phyloP scores from a whole-genome alignment of 2,797 vertebrate genomes.

The Gymnothorax reevesii region DNA sequence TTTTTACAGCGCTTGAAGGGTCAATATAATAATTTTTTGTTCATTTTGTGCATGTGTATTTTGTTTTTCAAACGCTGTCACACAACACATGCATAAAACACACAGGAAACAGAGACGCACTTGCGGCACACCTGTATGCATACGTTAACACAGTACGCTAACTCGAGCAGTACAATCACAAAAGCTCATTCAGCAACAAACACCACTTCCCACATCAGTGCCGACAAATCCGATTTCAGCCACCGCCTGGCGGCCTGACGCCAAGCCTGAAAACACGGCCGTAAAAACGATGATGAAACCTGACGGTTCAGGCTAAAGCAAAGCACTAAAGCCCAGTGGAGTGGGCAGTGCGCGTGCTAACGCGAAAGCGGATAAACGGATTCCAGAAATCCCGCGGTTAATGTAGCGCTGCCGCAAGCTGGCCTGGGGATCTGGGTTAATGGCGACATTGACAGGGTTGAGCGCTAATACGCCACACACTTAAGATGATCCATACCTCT shows the following conservation, averaged over 20 bases:
- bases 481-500: conserved; percentile 63
- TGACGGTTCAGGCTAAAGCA: not conserved
- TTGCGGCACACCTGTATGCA: not conserved
- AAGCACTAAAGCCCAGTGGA: not conserved
- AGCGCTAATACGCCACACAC: conserved; percentile 59
- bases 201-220: not conserved
- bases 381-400: conserved; percentile 62
- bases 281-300: not conserved
- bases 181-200: not conserved
- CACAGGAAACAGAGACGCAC: not conserved
- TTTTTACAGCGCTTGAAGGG: no score
- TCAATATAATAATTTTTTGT: no score
- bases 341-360: conserved; percentile 50
- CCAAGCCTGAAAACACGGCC: not conserved
- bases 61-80: no score
- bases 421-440: conserved; percentile 67
- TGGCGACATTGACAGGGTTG: conserved; percentile 65
- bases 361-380: conserved; percentile 61
- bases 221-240: not conserved
- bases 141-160: not conserved
- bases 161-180: not conserved
- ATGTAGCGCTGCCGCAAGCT: conserved; percentile 60
- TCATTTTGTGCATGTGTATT: no score
- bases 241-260: not conserved
- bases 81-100: no score